Conservation (phyloP, 53 echinoderm and acorn worm genomes). For the Actinopyga echinites region DNA sequence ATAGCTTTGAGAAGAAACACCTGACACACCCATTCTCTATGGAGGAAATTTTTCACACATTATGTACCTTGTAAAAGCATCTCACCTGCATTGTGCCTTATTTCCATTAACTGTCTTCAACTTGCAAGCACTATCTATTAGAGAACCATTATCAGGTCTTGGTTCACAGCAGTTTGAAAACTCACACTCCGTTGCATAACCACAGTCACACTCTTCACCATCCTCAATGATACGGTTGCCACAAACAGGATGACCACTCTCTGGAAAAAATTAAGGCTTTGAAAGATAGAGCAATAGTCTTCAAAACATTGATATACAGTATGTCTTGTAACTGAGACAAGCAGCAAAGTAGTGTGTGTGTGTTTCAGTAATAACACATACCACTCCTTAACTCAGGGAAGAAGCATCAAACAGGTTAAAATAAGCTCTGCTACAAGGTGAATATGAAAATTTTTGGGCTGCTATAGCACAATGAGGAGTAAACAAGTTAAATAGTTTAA, state of each 20-base stretch:
- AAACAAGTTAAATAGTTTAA: too few relatives aligned
- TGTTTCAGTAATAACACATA: too few relatives aligned
- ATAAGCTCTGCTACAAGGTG: too few relatives aligned
- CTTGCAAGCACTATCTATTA: slow-evolving; percentile 27
- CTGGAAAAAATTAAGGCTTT: slow-evolving; percentile 44
- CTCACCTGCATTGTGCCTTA: slow-evolving; percentile 56
- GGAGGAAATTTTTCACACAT: neutral
- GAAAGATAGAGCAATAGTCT: too few relatives aligned
- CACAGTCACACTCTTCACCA: slow-evolving; percentile 85
- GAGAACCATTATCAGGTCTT: neutral
- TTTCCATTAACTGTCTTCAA: neutral
- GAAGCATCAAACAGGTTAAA: too few relatives aligned
- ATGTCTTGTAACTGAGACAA: too few relatives aligned
- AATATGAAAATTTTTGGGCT: too few relatives aligned
- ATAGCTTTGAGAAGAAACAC: neutral
- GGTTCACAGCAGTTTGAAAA: slow-evolving; percentile 61
- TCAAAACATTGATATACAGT: too few relatives aligned
- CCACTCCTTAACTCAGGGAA: too few relatives aligned
- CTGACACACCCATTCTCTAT: neutral
- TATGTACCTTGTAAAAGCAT: neutral
- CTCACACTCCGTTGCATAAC: slow-evolving; percentile 77
- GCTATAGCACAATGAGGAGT: too few relatives aligned
- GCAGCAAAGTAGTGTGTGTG: too few relatives aligned
- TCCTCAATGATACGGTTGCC: slow-evolving; percentile 83
- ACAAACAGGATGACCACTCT: slow-evolving; percentile 72